These are phyloP conservation scores for Pangasius mekongensis DNA, from an alignment of 2,797 vertebrate species.

Conservation along the genomic window DNA sequence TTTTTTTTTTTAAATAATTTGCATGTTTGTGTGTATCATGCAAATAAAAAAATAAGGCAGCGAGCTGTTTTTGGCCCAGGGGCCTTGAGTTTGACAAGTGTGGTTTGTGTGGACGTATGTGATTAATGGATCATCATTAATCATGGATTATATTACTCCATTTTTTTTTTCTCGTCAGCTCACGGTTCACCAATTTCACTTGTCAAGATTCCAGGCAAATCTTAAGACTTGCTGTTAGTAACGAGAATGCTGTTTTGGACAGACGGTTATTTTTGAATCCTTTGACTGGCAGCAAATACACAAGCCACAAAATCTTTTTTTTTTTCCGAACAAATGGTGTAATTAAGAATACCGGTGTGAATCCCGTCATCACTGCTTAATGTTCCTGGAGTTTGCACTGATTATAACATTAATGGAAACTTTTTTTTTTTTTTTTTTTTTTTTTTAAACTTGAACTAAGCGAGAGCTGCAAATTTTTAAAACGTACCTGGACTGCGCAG, in stretches of 20 bases:
- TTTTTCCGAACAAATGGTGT: not conserved
- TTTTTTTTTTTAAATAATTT: not conserved
- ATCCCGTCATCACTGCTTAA: not conserved
- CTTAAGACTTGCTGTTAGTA: slow-evolving; percentile 5
- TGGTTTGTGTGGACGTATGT: slow-evolving; percentile 14
- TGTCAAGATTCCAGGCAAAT: slow-evolving; percentile 1
- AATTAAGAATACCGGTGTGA: not conserved
- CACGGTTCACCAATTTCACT: slow-evolving; percentile 14
- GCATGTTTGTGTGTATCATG: slow-evolving; percentile 17
- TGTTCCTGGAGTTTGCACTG: not conserved
- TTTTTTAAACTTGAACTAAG: not conserved
- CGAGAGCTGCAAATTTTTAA: not conserved
- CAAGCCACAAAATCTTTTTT: not conserved
- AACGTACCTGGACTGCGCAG: not conserved
- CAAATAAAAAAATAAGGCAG: slow-evolving; percentile 1
- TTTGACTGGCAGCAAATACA: slow-evolving; percentile 19
- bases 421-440: not conserved
- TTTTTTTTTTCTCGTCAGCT: slow-evolving; percentile 3
- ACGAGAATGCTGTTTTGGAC: not conserved
- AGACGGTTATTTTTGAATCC: not conserved
- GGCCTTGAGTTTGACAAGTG: slow-evolving; percentile 20
- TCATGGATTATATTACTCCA: slow-evolving; percentile 26
- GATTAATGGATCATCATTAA: slow-evolving; percentile 35
- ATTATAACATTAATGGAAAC: not conserved
- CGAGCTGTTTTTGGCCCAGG: not conserved